Conservation (phyloP, 1,140 invertebrate genomes). For the Drosophila lowei region DNA sequence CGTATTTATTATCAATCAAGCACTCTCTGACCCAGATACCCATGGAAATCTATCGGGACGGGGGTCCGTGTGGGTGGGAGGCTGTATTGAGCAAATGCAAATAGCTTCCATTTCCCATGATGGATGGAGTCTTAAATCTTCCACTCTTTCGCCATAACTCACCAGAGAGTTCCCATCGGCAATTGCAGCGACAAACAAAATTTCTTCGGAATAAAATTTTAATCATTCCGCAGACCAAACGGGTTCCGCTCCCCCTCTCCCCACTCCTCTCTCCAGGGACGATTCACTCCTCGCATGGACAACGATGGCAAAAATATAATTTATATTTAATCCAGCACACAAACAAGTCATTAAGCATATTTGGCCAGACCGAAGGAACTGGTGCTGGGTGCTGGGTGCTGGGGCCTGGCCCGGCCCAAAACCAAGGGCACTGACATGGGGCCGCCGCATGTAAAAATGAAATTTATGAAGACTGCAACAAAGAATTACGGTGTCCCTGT, state of each 20-base stretch:
- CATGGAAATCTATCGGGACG: slow-evolving; percentile 26
- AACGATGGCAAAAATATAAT: slow-evolving; percentile 65
- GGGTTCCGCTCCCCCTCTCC: slow-evolving; percentile 14
- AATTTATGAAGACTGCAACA: slow-evolving; percentile 79
- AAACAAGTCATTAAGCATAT: slow-evolving; percentile 76
- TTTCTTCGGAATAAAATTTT: slow-evolving; percentile 61
- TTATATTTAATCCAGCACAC: slow-evolving; percentile 76
- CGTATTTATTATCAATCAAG: slow-evolving; percentile 47
- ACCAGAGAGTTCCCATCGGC: slow-evolving; percentile 9
- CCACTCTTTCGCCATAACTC: neutral
- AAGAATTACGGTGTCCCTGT: slow-evolving; percentile 60
- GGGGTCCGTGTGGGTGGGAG: slow-evolving; percentile 1
- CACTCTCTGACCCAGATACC: slow-evolving; percentile 36
- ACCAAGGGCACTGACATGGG: slow-evolving; percentile 39
- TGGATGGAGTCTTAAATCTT: slow-evolving; percentile 2
- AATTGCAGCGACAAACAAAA: slow-evolving; percentile 24
- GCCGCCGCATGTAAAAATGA: slow-evolving; percentile 57
- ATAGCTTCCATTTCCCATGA: slow-evolving; percentile 13
- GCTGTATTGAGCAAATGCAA: slow-evolving; percentile 1
- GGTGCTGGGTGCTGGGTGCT: no score
- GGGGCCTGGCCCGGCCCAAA: slow-evolving; percentile 6
- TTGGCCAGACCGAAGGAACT: slow-evolving; percentile 25
- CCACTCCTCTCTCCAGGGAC: neutral
- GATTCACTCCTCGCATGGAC: slow-evolving; percentile 10
- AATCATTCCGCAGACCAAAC: slow-evolving; percentile 52